phyloP scores from a whole-genome alignment of 2,113 vertebrate genomes.

The Saimiri boliviensis region DNA sequence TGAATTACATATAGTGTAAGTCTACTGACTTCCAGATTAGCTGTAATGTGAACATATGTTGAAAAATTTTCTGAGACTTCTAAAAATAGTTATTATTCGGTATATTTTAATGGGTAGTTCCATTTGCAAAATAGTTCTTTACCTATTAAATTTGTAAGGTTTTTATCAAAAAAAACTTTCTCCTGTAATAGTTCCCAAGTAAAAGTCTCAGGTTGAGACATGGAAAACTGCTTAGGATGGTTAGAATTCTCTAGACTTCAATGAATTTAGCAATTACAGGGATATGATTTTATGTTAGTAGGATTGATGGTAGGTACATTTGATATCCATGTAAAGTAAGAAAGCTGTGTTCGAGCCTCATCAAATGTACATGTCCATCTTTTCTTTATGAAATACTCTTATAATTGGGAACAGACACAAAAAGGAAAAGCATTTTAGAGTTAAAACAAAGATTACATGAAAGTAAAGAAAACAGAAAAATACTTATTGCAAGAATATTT shows the following conservation, averaged over 20 bases:
- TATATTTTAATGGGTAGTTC: conserved; percentile 58
- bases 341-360: not conserved
- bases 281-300: not conserved
- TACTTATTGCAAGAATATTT: not conserved
- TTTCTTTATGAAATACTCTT: not conserved
- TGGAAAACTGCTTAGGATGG: not conserved
- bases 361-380: not conserved
- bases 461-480: not conserved
- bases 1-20: conserved; percentile 62
- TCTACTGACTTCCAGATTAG: conserved; percentile 55
- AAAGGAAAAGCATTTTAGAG: not conserved
- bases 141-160: conserved; percentile 51
- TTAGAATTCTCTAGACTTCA: conserved; percentile 11
- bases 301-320: not conserved
- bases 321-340: not conserved
- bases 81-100: conserved; percentile 56
- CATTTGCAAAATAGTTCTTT: conserved; percentile 65
- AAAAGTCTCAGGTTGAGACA: not conserved
- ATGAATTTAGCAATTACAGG: not conserved
- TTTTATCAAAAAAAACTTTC: conserved; percentile 13
- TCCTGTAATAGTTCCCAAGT: not conserved
- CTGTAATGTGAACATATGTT: conserved; percentile 61
- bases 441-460: not conserved
- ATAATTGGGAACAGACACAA: not conserved
- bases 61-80: conserved; percentile 60